A percentile compares a stretch with the other conserved stretches of the same genome.
These are phyloP conservation scores for Miichthys miiuy DNA, from an alignment of 2,797 vertebrate genomes.

Conservation along the genomic window DNA sequence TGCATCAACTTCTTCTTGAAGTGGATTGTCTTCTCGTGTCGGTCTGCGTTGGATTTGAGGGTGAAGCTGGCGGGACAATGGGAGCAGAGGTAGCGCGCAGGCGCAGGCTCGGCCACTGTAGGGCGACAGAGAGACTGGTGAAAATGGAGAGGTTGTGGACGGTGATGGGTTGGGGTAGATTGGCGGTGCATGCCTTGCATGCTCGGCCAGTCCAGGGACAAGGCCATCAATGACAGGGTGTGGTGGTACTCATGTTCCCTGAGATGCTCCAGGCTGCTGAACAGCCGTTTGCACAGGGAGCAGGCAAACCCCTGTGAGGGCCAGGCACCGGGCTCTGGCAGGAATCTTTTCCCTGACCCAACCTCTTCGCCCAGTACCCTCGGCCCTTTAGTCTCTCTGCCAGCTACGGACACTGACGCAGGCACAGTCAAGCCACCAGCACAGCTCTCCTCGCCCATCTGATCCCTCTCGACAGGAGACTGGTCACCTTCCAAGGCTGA, in stretches of 20 bases:
- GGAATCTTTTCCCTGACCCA: conserved; percentile 61
- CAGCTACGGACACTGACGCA: conserved; percentile 58
- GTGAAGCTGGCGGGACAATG: conserved; percentile 89
- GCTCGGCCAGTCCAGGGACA: conserved; percentile 80
- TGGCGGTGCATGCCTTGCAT: conserved; percentile 53
- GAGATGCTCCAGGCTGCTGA: conserved; percentile 84
- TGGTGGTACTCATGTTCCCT: conserved; percentile 86
- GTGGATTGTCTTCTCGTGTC: conserved; percentile 88
- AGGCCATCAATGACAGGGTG: conserved; percentile 81
- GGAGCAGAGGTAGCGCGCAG: conserved; percentile 86
- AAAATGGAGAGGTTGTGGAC: conserved; percentile 52
- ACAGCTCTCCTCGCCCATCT: conserved; percentile 80
- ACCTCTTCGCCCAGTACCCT: conserved; percentile 69
- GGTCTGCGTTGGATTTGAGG: conserved; percentile 89
- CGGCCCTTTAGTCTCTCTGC: conserved; percentile 67
- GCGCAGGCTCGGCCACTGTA: conserved; percentile 26
- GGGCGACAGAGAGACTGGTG: conserved; percentile 68
- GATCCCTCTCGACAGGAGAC: conserved; percentile 74
- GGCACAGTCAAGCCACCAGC: conserved; percentile 69
- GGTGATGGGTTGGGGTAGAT: conserved; percentile 39
- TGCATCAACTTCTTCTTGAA: conserved; percentile 89
- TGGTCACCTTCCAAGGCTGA: conserved; percentile 79
- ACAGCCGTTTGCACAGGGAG: conserved; percentile 88
- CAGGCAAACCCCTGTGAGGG: conserved; percentile 81
- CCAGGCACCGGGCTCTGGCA: conserved; percentile 74